A percentile compares a stretch with the other conserved stretches of the same genome.
Evolutionary conservation across 2,888 invertebrate species (phyloP).

Genomic region (Kryphioiulus occultus): DNA sequence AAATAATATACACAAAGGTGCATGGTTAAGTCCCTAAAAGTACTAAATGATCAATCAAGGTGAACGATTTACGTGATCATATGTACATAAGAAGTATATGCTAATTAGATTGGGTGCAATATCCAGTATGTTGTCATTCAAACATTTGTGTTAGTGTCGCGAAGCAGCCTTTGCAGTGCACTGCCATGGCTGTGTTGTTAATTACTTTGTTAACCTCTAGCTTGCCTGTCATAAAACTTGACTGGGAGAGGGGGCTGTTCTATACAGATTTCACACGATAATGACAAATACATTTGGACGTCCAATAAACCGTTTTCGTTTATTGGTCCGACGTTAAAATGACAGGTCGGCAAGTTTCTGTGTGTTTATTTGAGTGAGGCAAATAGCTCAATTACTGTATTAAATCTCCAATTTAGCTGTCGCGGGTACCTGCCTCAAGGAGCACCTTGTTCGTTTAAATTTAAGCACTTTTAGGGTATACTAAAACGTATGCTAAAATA

Average conservation of each 20-base stretch:
- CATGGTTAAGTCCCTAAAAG: not conserved
- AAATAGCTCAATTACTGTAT: slow-evolving; percentile 35
- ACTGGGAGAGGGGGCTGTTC: slow-evolving; percentile 22
- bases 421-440: slow-evolving; percentile 9
- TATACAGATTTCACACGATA: slow-evolving; percentile 31
- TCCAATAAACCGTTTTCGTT: slow-evolving; percentile 31
- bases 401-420: slow-evolving; percentile 19
- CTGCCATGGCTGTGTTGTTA: not conserved
- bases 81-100: not conserved
- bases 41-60: not conserved
- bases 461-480: slow-evolving; percentile 14
- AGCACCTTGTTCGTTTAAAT: slow-evolving; percentile 10
- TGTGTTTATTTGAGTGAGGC: slow-evolving; percentile 26
- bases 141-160: not conserved
- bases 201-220: slow-evolving; percentile 30
- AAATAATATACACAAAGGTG: too few relatives aligned
- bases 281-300: slow-evolving; percentile 35
- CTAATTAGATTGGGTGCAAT: not conserved
- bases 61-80: not conserved
- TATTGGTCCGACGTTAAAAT: slow-evolving; percentile 31
- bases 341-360: slow-evolving; percentile 25
- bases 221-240: slow-evolving; percentile 24
- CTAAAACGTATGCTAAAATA: slow-evolving; percentile 3
- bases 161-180: not conserved
- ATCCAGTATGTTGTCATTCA: not conserved